These are phyloP conservation scores for Percopsis omiscomaycus DNA, from an alignment of 2,797 vertebrate species.

Conservation along the genomic window DNA sequence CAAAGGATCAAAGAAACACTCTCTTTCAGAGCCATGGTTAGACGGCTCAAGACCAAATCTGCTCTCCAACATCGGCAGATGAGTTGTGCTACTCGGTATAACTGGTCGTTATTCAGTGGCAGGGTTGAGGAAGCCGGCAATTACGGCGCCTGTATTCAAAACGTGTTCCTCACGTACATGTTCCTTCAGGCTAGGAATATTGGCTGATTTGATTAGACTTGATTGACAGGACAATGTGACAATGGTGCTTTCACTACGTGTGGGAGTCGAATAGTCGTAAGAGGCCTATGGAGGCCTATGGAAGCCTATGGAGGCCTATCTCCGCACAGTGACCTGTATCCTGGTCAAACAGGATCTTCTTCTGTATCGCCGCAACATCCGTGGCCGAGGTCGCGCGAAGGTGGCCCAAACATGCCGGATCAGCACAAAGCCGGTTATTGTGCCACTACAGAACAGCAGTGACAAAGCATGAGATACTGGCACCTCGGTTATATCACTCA, in stretches of 20 bases:
- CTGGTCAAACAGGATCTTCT: slow-evolving; percentile 2
- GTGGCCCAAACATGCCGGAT: slow-evolving; percentile 49
- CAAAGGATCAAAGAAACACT: slow-evolving; percentile 44
- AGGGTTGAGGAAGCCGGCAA: background rate
- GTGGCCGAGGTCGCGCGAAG: slow-evolving; percentile 42
- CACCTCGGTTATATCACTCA: slow-evolving; percentile 45
- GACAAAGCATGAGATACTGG: slow-evolving; percentile 32
- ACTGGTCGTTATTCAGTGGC: slow-evolving; percentile 9
- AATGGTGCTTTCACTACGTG: slow-evolving; percentile 1
- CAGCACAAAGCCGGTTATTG: slow-evolving; percentile 36
- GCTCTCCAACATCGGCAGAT: background rate
- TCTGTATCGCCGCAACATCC: slow-evolving; percentile 4
- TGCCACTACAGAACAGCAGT: slow-evolving; percentile 22
- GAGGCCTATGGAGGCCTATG: too few relatives aligned
- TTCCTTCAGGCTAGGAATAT: background rate
- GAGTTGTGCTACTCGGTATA: background rate
- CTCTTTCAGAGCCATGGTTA: slow-evolving; percentile 7
- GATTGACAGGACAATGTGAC: slow-evolving; percentile 11
- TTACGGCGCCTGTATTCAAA: background rate
- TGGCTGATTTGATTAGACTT: background rate
- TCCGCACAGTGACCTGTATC: slow-evolving; percentile 15
- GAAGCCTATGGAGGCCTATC: too few relatives aligned
- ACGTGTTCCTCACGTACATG: background rate
- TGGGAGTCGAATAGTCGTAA: too few relatives aligned
- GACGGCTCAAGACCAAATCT: slow-evolving; percentile 6